Base-by-base conservation (phyloP, 2,888 invertebrate genomes). In the Deroplatys truncata region DNA sequence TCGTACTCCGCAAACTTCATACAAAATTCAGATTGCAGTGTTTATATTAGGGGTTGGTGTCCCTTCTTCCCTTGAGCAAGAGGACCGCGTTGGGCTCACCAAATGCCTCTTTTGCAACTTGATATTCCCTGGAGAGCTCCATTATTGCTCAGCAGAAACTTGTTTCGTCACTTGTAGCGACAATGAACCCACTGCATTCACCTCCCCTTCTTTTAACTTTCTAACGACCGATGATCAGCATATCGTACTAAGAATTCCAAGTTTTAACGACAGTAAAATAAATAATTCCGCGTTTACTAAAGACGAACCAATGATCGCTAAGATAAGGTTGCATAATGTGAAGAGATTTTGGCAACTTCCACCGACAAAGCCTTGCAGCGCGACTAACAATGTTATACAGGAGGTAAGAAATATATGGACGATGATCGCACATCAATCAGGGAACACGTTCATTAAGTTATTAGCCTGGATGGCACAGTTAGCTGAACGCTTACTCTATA, bases 21-120 rank as follows among this genome's bases (percentile, higher is more conserved):
- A 49, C 28, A 85, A 85, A 49, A 85, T 85, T 85, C 35, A 85
- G 43, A 85, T 49, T 85, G 85, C 85, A 85, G 85, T 85, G 49
- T n/a, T 85, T 49, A 49, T 56, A 49, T 85, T 28, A 28, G 49
- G 49, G 35, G 49, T n/a, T 72, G 56, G 56, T 25, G 56, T 72
- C 56, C 20, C 25, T 72, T 72, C 56, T 72, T 20, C 56, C 56
- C 56, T 72, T 72, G 56, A 20, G 56, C 16, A 72, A 72, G 56
- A 72, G 56, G 25, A 72, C 20, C 20, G 20, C 25, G 25, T 25
- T 72, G 56, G 56, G 20, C 9, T 72, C 56, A 72, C 56, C 56
- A 72, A 72, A 72, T 72, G 56, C 56, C 56, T 72, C 56, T 72
- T 72, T 20, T 72, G 56, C 56, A 72, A 72, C 20, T 72, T 72